These are phyloP conservation scores for Zosterops borbonicus DNA, from an alignment of 2,113 vertebrate genomes.

Conservation along the genomic window DNA sequence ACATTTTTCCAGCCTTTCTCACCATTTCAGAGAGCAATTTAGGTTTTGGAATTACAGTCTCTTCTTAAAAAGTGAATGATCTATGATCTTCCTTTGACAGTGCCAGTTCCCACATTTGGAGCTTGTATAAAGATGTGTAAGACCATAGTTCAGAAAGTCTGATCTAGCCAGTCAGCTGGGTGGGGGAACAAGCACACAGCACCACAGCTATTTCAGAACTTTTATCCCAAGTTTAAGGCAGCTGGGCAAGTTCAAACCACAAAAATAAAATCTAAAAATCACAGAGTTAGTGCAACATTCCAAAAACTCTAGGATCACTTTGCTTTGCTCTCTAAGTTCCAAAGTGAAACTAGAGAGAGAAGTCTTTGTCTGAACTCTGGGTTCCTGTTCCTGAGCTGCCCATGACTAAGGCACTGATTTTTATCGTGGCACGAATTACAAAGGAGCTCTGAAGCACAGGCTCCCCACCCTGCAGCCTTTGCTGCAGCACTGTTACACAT, in stretches of 20 bases:
- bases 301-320: not conserved
- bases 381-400: not conserved
- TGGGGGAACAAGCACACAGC: not conserved
- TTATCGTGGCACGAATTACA: not conserved
- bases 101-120: not conserved
- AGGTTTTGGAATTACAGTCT: not conserved
- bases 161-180: not conserved
- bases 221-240: not conserved
- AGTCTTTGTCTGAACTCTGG: not conserved
- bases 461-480: not conserved
- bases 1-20: constrained; percentile 5
- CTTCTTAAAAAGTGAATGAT: not conserved
- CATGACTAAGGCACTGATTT: not conserved
- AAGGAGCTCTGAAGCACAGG: not conserved
- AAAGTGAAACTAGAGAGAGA: not conserved
- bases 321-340: not conserved
- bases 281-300: fast-evolving
- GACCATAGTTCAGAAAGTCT: not conserved
- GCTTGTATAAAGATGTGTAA: not conserved
- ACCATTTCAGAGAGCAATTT: not conserved
- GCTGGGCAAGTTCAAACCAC: not conserved
- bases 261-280: not conserved
- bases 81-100: not conserved
- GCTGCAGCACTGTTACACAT: not conserved
- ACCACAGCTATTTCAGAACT: not conserved